A percentile compares a stretch with the other conserved stretches of the same genome.
Evolutionary conservation across 2,113 vertebrate genomes (phyloP).

Genomic region (Tachysurus fulvidraco): DNA sequence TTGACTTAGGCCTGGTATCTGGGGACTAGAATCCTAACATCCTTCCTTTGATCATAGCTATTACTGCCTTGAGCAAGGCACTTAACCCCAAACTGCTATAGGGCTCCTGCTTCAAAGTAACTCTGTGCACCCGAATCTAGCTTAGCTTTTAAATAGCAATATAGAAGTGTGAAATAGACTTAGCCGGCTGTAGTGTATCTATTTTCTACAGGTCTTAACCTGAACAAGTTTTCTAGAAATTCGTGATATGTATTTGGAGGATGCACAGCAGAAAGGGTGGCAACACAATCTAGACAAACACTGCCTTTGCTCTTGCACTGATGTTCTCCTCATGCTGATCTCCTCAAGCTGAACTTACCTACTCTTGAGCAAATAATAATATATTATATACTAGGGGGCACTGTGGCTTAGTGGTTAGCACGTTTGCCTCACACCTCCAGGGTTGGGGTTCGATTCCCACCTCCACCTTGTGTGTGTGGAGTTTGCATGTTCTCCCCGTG

Average conservation of each 20-base stretch:
- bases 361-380: too few species aligned
- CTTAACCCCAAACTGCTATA: conserved; percentile 15
- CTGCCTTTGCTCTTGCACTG: neutral
- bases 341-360: too few species aligned
- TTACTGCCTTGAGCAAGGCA: conserved; percentile 23
- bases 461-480: too few species aligned
- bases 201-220: neutral
- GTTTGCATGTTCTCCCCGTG: too few species aligned
- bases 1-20: conserved; percentile 7
- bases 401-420: too few species aligned
- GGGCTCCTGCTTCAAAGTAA: conserved; percentile 6
- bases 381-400: too few species aligned
- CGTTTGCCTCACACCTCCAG: too few species aligned
- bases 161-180: neutral
- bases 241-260: neutral
- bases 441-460: too few species aligned
- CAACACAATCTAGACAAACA: neutral
- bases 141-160: neutral
- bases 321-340: too few species aligned
- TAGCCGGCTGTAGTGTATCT: neutral
- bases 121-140: neutral
- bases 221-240: neutral
- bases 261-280: neutral
- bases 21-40: conserved; percentile 20
- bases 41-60: conserved; percentile 13